Evolutionary conservation across 1,140 invertebrate genomes (phyloP), one percentile per base, ranked within the genome.

Genomic region (Kradibia gibbosae): DNA sequence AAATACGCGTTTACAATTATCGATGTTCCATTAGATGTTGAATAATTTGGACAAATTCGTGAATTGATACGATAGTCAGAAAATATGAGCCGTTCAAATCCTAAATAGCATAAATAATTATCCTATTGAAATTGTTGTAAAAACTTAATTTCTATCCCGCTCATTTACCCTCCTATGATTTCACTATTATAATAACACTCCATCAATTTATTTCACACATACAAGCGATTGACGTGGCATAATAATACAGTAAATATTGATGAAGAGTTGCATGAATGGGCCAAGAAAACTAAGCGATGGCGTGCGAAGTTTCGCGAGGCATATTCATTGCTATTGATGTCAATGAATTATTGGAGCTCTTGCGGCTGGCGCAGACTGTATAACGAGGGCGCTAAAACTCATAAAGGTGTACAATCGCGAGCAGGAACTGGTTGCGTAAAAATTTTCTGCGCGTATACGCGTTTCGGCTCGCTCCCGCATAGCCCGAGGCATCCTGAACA

Each of bases 401-500:
- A 34, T 53, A 78, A 42, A 55, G 10, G n/a, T 48, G 57, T 57
- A 48, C 55, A 1, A 78, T 78, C 65, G 42, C 48, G 77, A 78
- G 45, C 77, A 42, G 65, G 65, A 70, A 78, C 65, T 55, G 5
- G 7, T n/a, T 28, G 39, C 65, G 71, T 11, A 31, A 78, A 78
- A 70, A 53, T 53, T 65, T 62, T 48, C 72, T 80, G 53, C 76
- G 78, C 67, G 83, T 78, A 84, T 74, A 65, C 82, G 75, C 72
- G 76, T 83, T 84, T 75, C 78, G 82, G 75, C 50, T n/a, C 80
- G 82, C 85, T 84, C 85, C 86, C 86, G 85, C 83, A 82, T 81
- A 74, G 85, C 86, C 57, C 72, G 83, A 71, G 86, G 83, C 85
- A 82, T 87, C 84, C 74, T 84, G 83, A 87, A 86, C 83, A 88